Evolutionary conservation across 1,140 invertebrate genomes (phyloP), one percentile per base, ranked within the genome.

Genomic region (Eufriesea mexicana): DNA sequence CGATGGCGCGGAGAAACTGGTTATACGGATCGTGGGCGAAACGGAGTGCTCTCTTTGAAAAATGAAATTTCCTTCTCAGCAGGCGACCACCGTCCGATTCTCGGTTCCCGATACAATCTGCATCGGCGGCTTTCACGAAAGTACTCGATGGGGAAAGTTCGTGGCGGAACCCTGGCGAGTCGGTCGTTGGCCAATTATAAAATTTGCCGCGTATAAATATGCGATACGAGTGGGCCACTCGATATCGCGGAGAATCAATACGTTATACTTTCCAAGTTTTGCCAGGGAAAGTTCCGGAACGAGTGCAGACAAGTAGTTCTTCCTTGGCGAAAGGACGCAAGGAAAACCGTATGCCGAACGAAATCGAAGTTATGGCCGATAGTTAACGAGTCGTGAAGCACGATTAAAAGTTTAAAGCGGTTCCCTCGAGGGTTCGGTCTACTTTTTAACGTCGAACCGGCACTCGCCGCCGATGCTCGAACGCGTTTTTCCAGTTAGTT

Each of bases 401-500:
- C 84, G 86, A 90, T 89, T 91, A 88, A 90, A 88, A 91, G 77
- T 90, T 89, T 88, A 80, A 83, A 86, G 77, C 83, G 72, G 82
- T 84, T 89, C 75, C 74, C 62, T 73, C 83, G 84, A 74, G 76
- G 72, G 49, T 51, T 61, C 45, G 57, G 14, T 42, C 79, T 77
- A 62, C 75, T 70, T 79, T 87, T 87, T 87, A 85, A 82, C 86
- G 78, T 82, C 62, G 51, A 68, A 67, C 45, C 73, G 62, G 79
- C 77, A 67, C 23, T 45, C 66, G 25, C 14, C 23, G 25, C 25
- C 49, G 77, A 77, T 74, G 76, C 61, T 55, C 68, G 66, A 86
- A 86, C 76, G 84, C 88, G 87, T 91, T 91, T 74, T 90, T 91
- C 84, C 89, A 83, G 84, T 80, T 87, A 79, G 86, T 83, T 90